Evolutionary conservation across 2,113 vertebrate genomes (phyloP).

Genomic region (Abramis brama): DNA sequence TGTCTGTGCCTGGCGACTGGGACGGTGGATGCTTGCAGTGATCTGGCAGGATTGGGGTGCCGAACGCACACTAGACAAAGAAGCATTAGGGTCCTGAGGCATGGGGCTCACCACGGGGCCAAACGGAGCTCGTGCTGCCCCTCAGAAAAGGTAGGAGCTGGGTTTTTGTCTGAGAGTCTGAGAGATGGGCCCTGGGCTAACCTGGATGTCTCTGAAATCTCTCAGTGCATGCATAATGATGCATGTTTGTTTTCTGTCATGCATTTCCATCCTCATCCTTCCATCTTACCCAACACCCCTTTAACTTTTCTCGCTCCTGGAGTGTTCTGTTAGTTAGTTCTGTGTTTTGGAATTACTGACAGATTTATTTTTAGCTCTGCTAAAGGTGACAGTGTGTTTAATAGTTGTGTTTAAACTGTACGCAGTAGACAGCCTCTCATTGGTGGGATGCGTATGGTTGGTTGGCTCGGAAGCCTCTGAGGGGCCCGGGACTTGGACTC

Average conservation of each 20-base stretch:
- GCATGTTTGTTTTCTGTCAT: slow-evolving; percentile 10
- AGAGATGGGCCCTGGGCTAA: slow-evolving; percentile 46
- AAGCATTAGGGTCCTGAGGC: slow-evolving; percentile 75
- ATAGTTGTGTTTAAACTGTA: slow-evolving; percentile 13
- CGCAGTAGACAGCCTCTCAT: neutral
- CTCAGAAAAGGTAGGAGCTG: slow-evolving; percentile 76
- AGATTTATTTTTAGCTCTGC: neutral
- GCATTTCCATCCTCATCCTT: neutral
- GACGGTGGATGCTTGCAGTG: slow-evolving; percentile 48
- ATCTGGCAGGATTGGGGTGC: slow-evolving; percentile 52
- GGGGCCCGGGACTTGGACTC: slow-evolving; percentile 17
- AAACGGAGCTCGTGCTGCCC: slow-evolving; percentile 76
- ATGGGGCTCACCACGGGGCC: slow-evolving; percentile 77
- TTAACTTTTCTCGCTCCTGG: neutral
- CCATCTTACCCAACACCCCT: neutral
- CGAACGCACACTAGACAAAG: slow-evolving; percentile 74
- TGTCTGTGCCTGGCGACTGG: slow-evolving; percentile 46
- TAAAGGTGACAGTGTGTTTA: slow-evolving; percentile 14
- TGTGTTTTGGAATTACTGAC: slow-evolving; percentile 3
- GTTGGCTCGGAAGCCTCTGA: slow-evolving; percentile 20
- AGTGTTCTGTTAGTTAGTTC: neutral
- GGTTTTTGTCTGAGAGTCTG: slow-evolving; percentile 69
- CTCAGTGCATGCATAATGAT: slow-evolving; percentile 41
- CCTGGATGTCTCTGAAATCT: slow-evolving; percentile 8
- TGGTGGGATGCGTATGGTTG: slow-evolving; percentile 29